Conservation (phyloP, 2,797 vertebrate genomes). For the Adrianichthys oophorus region DNA sequence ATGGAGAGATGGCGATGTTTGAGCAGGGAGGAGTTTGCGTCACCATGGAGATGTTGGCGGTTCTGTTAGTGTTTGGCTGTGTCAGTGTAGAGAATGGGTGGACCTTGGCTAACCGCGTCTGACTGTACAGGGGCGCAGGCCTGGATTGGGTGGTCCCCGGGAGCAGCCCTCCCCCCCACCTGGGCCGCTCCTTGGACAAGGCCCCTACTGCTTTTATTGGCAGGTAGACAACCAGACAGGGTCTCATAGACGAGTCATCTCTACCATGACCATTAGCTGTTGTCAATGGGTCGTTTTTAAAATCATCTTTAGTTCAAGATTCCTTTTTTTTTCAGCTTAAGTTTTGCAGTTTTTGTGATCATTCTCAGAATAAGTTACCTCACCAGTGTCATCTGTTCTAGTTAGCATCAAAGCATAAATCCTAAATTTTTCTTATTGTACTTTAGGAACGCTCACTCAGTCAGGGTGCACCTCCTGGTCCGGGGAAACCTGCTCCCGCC, state of each 20-base stretch:
- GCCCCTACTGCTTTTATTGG: constrained; percentile 78
- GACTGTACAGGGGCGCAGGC: constrained; percentile 81
- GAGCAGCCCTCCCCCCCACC: constrained; percentile 80
- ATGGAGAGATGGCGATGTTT: not conserved
- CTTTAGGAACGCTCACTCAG: constrained; percentile 72
- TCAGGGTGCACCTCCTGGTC: constrained; percentile 55
- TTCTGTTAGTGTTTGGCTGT: constrained; percentile 25
- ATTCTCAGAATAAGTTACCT: constrained; percentile 17
- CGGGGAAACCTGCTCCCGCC: constrained; percentile 60
- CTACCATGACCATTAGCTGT: constrained; percentile 50
- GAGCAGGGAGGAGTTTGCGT: not conserved
- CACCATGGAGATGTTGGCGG: constrained; percentile 13
- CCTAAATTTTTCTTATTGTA: constrained; percentile 3
- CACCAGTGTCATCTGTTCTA: not conserved
- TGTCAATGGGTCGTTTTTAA: constrained; percentile 17
- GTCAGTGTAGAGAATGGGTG: constrained; percentile 48
- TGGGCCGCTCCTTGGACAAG: constrained; percentile 78
- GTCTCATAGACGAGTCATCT: constrained; percentile 57
- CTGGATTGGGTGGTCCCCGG: constrained; percentile 77
- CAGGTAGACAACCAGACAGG: constrained; percentile 74
- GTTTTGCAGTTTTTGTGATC: constrained; percentile 25
- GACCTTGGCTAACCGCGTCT: constrained; percentile 64
- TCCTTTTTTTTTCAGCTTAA: not conserved
- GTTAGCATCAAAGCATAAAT: not conserved
- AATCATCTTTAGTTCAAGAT: constrained; percentile 46